Base-by-base conservation (phyloP, 2,797 vertebrate genomes). In the Liparis tanakae region DNA sequence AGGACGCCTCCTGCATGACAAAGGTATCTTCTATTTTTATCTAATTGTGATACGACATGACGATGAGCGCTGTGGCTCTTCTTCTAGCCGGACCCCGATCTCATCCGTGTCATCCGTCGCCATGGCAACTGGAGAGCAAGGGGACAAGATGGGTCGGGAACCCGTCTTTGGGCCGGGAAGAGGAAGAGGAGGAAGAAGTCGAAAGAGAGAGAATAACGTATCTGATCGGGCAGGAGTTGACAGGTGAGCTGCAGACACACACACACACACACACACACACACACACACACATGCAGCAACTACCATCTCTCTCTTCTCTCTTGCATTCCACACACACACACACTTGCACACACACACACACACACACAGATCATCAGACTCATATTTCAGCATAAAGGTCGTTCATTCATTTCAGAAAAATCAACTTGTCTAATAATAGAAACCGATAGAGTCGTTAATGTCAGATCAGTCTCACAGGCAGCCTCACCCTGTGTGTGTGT, bases 71-170 rank as follows among this genome's bases (percentile, higher is more conserved):
- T 6, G 13, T 1, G 4, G 22, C 55, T 53, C 33, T 33, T 46
- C 14, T 30, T 68, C 18, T 67, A 66, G 55, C 62, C 54, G 63
- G 36, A 72, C 67, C 70, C 48, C 34, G 0, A 12, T 70, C 60
- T 80, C 70, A 65, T 80, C 30, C 67, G 74, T 87, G 81, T 80
- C 72, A 71, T 69, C 59, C 53, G 74, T 89, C 33, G 0, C 83
- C 75, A 88, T 88, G 83, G 86, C 77, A 91, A 89, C 85, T 44
- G 55, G 60, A 70, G 63, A 84, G 56, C 30, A 41, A 41, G 7
- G 67, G 70, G 80, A 82, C 64, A 70, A 53, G 51, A 59, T 0
- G 12, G 62, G 59, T 34, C 17, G 59, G 14, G 44, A 68, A 58
- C 14, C 61, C 5, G 30, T 33, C 48, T 56, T 43, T 71, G 62